These are phyloP conservation scores for Leptodactylus fallax DNA, from an alignment of 2,797 vertebrate genomes.

Conservation along the genomic window DNA sequence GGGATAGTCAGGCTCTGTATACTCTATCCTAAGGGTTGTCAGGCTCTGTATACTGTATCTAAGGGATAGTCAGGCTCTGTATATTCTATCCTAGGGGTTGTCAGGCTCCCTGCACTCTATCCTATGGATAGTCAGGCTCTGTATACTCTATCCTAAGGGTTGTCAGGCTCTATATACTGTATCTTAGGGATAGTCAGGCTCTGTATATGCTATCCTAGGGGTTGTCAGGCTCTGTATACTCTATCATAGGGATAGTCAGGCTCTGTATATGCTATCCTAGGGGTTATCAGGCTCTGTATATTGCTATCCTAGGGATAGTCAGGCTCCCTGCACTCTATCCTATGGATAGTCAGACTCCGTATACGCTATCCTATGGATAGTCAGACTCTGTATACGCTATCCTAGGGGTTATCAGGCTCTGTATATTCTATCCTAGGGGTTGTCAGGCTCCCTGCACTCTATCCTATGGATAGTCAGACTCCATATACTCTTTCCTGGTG, in stretches of 20 bases:
- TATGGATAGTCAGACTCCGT: not conserved
- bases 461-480: constrained; percentile 48
- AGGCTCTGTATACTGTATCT: not conserved
- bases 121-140: constrained; percentile 45
- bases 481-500: not conserved
- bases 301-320: constrained; percentile 23
- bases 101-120: not conserved
- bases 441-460: constrained; percentile 14
- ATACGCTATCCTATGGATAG: constrained; percentile 55
- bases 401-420: constrained; percentile 43
- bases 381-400: not conserved
- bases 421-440: constrained; percentile 45
- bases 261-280: constrained; percentile 51
- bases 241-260: not conserved
- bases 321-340: not conserved
- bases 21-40: not conserved
- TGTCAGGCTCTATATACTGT: not conserved
- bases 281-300: not conserved
- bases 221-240: constrained; percentile 20
- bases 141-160: not conserved
- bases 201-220: constrained; percentile 44
- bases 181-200: constrained; percentile 19
- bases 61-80: constrained; percentile 40
- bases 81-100: constrained; percentile 51
- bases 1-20: constrained; percentile 38